Evolutionary conservation across 1,140 invertebrate genomes (phyloP), one percentile per base, ranked within the genome.

Genomic region (Trichonephila inaurata): DNA sequence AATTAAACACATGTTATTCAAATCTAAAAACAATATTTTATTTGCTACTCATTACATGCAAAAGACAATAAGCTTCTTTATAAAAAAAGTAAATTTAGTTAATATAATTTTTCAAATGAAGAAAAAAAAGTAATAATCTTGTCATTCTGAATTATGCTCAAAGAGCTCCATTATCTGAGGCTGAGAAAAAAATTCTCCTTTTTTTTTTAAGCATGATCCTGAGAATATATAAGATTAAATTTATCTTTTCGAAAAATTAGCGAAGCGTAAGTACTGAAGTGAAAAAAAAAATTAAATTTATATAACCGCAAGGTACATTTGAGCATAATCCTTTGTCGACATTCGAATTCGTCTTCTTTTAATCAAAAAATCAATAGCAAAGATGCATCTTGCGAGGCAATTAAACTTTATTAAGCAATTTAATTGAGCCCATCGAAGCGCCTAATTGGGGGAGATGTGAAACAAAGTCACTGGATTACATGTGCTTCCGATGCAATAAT

Each of bases 341-440:
- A 33, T 72, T 28, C 24, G 69, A 72, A 72, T 66, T 12, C 64
- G 24, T 72, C 69, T 72, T 72, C 69, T 16, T 72, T 72, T 72
- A 72, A 72, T 28, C 24, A 72, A 28, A 14, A 28, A 72, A 72
- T 72, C 69, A 72, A 72, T 18, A 16, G 28, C 14, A 72, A 33
- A 72, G 51, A 28, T 14, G 28, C 24, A n/a, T 28, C 24, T 72
- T 8, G n/a, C 21, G 33, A 51, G 51, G 40, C 44, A 83, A 83
- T 83, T 83, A 83, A 83, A 51, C 16, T 83, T 51, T 51, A 83
- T 51, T 83, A 83, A 58, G 81, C 51, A 18, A 83, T 83, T 83
- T 83, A 83, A 83, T 83, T 83, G 81, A 83, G 81, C 33, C 81
- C 81, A 83, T 44, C 51, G 40, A 19, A 83, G 40, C 81, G 24